Percentiles rank a stretch among this genome's conserved stretches.
Conservation (phyloP, 2,888 invertebrate species). For the Anaspis maculata region DNA sequence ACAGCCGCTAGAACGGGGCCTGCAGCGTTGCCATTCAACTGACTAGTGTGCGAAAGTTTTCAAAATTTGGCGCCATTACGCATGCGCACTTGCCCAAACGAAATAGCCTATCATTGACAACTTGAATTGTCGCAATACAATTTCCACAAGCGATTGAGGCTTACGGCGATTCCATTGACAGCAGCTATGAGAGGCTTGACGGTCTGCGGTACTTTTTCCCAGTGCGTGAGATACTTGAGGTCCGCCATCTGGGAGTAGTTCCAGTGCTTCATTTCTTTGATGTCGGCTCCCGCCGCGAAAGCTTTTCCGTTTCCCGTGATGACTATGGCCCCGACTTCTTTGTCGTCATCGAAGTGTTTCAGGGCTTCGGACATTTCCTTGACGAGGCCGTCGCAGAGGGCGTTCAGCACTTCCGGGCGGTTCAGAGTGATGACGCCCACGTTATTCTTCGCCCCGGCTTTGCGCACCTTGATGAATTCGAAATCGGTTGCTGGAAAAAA, state of each 20-base stretch:
- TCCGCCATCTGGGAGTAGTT: conserved; percentile 64
- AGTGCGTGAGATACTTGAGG: conserved; percentile 70
- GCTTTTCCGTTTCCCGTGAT: conserved; percentile 81
- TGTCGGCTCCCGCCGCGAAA: conserved; percentile 87
- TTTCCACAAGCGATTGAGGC: too few relatives aligned
- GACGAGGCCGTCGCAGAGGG: conserved; percentile 85
- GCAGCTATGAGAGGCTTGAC: conserved; percentile 95
- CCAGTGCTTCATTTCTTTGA: conserved; percentile 86
- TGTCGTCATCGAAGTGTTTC: conserved; percentile 61
- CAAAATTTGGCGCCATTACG: too few relatives aligned
- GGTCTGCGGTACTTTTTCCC: conserved; percentile 71
- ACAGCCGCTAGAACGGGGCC: too few relatives aligned
- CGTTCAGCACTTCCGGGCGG: conserved; percentile 93
- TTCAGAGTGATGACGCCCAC: conserved; percentile 88
- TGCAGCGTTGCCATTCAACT: too few relatives aligned
- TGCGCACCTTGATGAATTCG: conserved; percentile 75
- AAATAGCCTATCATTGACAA: too few relatives aligned
- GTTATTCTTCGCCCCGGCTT: conserved; percentile 77
- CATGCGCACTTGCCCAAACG: too few relatives aligned
- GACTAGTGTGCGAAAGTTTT: too few relatives aligned
- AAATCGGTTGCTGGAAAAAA: conserved; percentile 44
- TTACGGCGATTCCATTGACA: conserved; percentile 77
- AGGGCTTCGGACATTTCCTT: conserved; percentile 70
- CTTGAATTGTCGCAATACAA: too few relatives aligned
- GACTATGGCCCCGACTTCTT: conserved; percentile 72